A percentile compares a stretch with the other conserved stretches of the same genome.
phyloP scores from a whole-genome alignment of 2,113 vertebrate genomes.

The Cyphomyrus plagiostoma region DNA sequence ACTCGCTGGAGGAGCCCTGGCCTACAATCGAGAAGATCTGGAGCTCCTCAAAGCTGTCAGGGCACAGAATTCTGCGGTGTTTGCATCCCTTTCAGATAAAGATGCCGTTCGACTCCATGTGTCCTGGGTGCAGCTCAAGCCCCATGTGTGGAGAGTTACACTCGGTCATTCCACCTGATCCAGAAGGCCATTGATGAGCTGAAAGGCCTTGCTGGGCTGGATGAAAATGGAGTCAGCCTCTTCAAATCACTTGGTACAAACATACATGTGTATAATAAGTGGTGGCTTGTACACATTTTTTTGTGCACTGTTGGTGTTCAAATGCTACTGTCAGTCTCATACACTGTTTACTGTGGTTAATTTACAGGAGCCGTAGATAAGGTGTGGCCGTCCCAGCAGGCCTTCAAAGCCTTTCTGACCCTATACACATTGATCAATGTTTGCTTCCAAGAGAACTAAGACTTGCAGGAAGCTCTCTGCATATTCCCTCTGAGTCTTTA shows the following conservation, averaged over 20 bases:
- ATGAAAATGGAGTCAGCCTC: not conserved
- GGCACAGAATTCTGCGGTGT: not conserved
- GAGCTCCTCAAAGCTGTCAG: not conserved
- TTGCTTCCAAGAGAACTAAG: too few species aligned
- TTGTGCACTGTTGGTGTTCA: not conserved
- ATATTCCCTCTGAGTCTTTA: too few species aligned
- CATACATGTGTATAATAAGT: too few species aligned
- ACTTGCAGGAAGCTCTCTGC: too few species aligned
- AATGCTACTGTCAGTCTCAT: not conserved
- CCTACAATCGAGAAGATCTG: not conserved
- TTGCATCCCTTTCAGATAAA: too few species aligned
- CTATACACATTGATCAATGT: too few species aligned
- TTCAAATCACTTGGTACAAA: not conserved
- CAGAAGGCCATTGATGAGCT: too few species aligned
- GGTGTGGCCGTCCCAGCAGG: not conserved
- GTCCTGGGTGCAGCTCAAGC: not conserved
- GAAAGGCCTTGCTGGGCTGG: too few species aligned
- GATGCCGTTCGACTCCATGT: not conserved
- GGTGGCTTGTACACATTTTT: too few species aligned
- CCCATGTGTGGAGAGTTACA: not conserved
- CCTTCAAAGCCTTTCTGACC: too few species aligned
- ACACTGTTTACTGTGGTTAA: not conserved
- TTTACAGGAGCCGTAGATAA: not conserved
- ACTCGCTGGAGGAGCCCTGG: too few species aligned
- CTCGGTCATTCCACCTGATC: too few species aligned